Base-by-base conservation (phyloP, 2,888 invertebrate species). In the Drosophila colorata region DNA sequence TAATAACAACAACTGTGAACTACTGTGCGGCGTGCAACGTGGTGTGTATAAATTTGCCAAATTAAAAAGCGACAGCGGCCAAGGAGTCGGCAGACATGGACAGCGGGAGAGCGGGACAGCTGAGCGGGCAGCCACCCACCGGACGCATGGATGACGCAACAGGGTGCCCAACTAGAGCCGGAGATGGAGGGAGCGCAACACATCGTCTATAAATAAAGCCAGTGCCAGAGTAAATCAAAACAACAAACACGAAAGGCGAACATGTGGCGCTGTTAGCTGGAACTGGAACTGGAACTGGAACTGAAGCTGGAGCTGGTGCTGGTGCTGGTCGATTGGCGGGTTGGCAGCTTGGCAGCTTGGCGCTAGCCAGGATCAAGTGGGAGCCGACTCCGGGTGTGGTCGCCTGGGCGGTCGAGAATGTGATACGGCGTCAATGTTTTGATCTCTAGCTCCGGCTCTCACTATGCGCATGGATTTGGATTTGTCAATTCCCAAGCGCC, bases 71-170 rank as follows among this genome's bases (percentile, higher is more conserved):
- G 74, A 80, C 75, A 74, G 84, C 64, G 49, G 57, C 58, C 38
- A 55, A 61, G 64, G 59, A 72, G 60, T 20, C 46, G 57, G 55
- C 40, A 46, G 48, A n/a, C 25, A 35, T 55, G 46, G 63, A 65
- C 56, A 56, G 37, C 16, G 44, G 48, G 48, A 14, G 41, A 37
- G 69, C 75, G 69, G 65, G 41, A 38, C 56, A 66, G 63, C 52
- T 55, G 66, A 57, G 59, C 59, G 40, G 56, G 43, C 69, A 70
- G 69, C 86, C 87, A 87, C 87, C 87, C 87, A 87, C 87, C 75
- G 87, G 80, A 87, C 75, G 69, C 80, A 75, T 79, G 74, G 83
- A 90, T 90, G 90, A 90, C 90, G 90, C 90, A 90, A 90, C 90
- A 88, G 90, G 90, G 90, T 76, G 83, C 80, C 82, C 44, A 43